Percentiles rank a stretch among this genome's conserved stretches.
Evolutionary conservation across 23 tunicate species (phyloP).

Genomic region (Trididemnum clinides): DNA sequence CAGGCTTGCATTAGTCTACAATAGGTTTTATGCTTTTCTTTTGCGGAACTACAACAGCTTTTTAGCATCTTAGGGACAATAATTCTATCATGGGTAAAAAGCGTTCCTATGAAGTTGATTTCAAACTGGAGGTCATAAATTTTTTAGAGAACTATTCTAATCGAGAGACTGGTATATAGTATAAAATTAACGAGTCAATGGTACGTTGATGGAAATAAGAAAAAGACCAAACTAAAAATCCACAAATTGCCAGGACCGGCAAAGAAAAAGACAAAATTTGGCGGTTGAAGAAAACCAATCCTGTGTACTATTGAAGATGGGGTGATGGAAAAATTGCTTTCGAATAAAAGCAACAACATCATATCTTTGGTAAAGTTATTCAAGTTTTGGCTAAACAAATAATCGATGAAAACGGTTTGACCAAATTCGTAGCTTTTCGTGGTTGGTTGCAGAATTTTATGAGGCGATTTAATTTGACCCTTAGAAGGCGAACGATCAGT

Average conservation of each 20-base stretch:
- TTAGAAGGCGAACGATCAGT: constrained; percentile 32
- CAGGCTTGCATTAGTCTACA: no score
- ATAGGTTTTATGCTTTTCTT: no score
- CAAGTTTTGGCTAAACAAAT: constrained; percentile 4
- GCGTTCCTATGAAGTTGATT: no score
- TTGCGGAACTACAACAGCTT: no score
- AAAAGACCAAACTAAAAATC: neutral
- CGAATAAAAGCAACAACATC: constrained; percentile 33
- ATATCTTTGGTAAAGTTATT: constrained; percentile 38
- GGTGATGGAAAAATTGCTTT: constrained; percentile 34
- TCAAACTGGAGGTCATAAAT: neutral
- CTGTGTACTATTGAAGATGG: constrained; percentile 16
- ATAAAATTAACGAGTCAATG: neutral
- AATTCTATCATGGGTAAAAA: no score
- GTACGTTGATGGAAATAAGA: neutral
- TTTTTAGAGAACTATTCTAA: neutral
- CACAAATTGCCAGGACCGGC: neutral
- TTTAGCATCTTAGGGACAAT: no score
- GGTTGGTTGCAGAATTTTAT: constrained; percentile 8
- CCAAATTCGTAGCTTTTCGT: constrained; percentile 9
- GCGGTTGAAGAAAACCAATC: neutral
- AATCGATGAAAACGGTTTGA: constrained; percentile 12
- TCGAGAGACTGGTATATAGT: neutral
- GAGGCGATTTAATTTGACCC: neutral
- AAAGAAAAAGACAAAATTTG: neutral